Evolutionary conservation across 2,797 vertebrate genomes (phyloP).

Genomic region (Liasis olivaceus): DNA sequence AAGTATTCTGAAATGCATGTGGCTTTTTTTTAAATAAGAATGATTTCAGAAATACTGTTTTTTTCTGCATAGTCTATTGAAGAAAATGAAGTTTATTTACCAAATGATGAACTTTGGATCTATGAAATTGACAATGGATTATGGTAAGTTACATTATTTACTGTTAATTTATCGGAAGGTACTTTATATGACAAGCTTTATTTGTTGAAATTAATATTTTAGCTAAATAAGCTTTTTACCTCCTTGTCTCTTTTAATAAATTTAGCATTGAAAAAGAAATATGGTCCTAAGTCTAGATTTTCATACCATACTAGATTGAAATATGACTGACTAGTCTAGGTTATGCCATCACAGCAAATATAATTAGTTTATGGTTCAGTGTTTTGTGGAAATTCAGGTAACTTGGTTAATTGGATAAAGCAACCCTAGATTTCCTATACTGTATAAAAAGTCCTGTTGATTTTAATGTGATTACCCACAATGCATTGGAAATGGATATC

Average conservation of each 20-base stretch:
- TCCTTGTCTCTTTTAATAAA: background rate
- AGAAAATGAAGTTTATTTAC: slow-evolving; percentile 91
- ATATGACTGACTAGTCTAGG: background rate
- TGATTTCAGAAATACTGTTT: slow-evolving; percentile 30
- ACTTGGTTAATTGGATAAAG: background rate
- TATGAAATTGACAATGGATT: slow-evolving; percentile 88
- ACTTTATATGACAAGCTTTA: background rate
- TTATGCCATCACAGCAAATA: background rate
- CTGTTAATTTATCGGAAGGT: background rate
- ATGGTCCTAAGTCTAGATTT: background rate
- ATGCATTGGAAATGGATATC: background rate
- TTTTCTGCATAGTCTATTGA: slow-evolving; percentile 82
- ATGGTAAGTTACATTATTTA: slow-evolving; percentile 79
- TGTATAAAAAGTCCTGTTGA: background rate
- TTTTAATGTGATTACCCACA: background rate
- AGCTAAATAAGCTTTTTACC: background rate
- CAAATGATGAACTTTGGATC: slow-evolving; percentile 91
- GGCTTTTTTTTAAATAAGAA: background rate
- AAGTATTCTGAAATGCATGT: background rate
- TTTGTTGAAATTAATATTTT: background rate
- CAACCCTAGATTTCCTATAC: background rate
- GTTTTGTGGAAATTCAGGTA: background rate
- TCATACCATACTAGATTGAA: background rate
- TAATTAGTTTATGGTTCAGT: background rate
- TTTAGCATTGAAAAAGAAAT: background rate